phyloP scores from a whole-genome alignment of 2,113 vertebrate species.

The Cranoglanis bouderius region DNA sequence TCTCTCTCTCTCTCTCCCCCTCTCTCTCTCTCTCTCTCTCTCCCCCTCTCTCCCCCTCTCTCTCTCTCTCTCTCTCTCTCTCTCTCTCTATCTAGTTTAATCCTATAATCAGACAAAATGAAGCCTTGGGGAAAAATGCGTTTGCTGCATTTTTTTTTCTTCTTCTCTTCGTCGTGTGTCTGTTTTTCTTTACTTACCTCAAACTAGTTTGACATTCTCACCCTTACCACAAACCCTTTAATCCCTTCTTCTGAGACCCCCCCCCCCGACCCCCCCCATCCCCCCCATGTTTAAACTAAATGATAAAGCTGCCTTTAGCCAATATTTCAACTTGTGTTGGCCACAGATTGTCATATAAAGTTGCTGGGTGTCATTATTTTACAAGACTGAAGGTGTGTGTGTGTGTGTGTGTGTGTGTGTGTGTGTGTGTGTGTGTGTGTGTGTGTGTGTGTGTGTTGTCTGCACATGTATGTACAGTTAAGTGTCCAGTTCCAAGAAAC shows the following conservation, averaged over 20 bases:
- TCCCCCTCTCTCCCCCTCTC: too few relatives aligned
- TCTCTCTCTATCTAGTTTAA: not conserved
- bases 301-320: not conserved
- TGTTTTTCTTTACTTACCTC: not conserved
- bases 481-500: slow-evolving; percentile 29
- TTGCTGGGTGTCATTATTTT: not conserved
- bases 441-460: too few relatives aligned
- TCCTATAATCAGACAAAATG: slow-evolving; percentile 20
- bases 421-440: slow-evolving; percentile 30
- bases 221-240: not conserved
- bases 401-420: slow-evolving; percentile 36
- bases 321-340: not conserved
- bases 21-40: not conserved
- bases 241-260: not conserved
- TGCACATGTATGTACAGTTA: not conserved
- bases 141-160: not conserved
- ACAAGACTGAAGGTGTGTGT: not conserved
- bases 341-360: not conserved
- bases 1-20: not conserved
- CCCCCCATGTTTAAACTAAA: not conserved
- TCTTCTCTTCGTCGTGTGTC: not conserved
- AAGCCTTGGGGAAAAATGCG: not conserved
- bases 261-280: not conserved
- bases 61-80: not conserved
- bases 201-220: slow-evolving; percentile 19